Conservation (phyloP, 2,797 vertebrate genomes). For the Aldrovandia affinis region DNA sequence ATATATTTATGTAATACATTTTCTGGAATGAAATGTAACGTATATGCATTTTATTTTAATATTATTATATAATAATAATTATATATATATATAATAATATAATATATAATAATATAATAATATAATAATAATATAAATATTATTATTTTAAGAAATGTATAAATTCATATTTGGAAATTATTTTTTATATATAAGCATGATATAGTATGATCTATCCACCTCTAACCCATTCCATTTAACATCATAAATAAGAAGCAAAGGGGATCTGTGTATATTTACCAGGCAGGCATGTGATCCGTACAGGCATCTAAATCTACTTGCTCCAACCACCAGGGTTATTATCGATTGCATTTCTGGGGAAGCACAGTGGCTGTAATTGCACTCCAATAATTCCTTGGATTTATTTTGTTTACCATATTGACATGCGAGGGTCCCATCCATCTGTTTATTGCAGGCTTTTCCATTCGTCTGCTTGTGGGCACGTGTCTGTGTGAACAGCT, state of each 20-base stretch:
- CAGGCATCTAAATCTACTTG: background rate
- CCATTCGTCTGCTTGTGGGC: background rate
- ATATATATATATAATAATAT: too few species aligned
- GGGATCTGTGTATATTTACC: background rate
- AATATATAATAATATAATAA: too few species aligned
- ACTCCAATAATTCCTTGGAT: background rate
- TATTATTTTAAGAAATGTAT: too few species aligned
- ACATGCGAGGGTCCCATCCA: background rate
- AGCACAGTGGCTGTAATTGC: background rate
- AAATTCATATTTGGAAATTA: too few species aligned
- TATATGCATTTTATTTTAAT: too few species aligned
- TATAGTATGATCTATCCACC: too few species aligned
- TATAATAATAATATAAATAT: too few species aligned
- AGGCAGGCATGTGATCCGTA: too few species aligned
- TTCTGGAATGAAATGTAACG: too few species aligned
- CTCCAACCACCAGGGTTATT: background rate
- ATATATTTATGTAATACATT: too few species aligned
- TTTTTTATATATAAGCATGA: too few species aligned
- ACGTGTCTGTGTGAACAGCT: background rate
- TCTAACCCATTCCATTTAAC: background rate
- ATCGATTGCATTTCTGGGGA: background rate
- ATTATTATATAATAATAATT: too few species aligned
- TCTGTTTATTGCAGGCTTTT: background rate
- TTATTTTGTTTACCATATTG: background rate
- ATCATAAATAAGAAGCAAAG: background rate